phyloP scores from a whole-genome alignment of 30 jellyfish, hydroid and myxozoan genomes.

The Aurelia sp. region DNA sequence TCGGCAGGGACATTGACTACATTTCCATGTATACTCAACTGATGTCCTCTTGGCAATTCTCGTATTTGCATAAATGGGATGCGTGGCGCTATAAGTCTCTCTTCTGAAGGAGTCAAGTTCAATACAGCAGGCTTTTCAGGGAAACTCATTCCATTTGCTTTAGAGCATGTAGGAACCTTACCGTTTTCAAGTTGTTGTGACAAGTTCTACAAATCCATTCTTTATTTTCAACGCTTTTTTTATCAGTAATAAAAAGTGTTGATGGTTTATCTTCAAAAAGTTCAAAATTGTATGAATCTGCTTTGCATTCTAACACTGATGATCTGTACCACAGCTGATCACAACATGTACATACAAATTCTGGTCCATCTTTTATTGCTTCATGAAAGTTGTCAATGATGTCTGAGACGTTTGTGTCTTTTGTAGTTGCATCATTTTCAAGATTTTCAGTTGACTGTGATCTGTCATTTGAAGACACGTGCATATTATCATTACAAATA shows the following conservation, averaged over 20 bases:
- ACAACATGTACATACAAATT: slow-evolving; percentile 40
- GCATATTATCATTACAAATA: too few species aligned
- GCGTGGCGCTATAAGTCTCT: slow-evolving; percentile 40
- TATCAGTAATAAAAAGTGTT: neutral
- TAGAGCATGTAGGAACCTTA: slow-evolving; percentile 2
- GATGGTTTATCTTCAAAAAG: neutral
- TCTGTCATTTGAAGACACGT: too few species aligned
- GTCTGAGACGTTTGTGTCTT: too few species aligned
- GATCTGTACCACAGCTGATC: slow-evolving; percentile 39
- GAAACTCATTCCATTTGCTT: slow-evolving; percentile 14
- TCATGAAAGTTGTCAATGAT: neutral
- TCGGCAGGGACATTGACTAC: slow-evolving; percentile 70
- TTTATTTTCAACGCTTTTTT: neutral
- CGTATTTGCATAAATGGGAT: slow-evolving; percentile 58
- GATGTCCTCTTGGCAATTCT: slow-evolving; percentile 53
- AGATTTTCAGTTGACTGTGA: too few species aligned
- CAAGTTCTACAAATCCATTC: neutral
- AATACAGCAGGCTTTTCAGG: slow-evolving; percentile 21
- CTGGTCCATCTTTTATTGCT: slow-evolving; percentile 1
- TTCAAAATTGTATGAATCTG: neutral
- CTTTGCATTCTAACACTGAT: neutral
- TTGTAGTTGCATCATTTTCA: too few species aligned
- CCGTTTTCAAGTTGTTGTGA: too few species aligned
- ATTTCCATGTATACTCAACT: slow-evolving; percentile 53
- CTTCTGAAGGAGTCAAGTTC: slow-evolving; percentile 30